phyloP scores from a whole-genome alignment of 2,113 vertebrate species.

The Nycticryphes semicollaris region DNA sequence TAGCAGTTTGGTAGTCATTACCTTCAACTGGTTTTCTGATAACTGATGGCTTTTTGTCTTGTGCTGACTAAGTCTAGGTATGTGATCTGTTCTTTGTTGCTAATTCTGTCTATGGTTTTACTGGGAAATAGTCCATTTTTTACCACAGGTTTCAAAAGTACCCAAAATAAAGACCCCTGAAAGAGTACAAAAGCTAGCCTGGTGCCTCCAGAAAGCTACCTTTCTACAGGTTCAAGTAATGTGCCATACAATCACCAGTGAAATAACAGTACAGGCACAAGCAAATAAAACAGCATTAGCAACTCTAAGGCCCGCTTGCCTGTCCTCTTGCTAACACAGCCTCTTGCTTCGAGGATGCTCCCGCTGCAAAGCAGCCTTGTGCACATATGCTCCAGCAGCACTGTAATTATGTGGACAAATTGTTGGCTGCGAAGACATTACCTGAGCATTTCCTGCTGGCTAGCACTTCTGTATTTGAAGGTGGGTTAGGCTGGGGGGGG shows the following conservation, averaged over 20 bases:
- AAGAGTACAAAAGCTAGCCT: background rate
- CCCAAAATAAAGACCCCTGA: background rate
- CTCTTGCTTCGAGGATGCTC: background rate
- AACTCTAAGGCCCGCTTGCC: background rate
- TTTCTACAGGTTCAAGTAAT: background rate
- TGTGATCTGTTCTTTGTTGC: background rate
- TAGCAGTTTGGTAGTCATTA: background rate
- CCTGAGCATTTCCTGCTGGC: background rate
- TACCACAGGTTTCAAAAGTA: background rate
- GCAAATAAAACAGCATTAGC: background rate
- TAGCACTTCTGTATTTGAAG: background rate
- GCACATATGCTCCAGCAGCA: fast-evolving
- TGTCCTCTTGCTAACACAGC: background rate
- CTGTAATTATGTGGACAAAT: fast-evolving
- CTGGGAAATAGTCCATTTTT: background rate
- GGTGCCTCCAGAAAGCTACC: background rate
- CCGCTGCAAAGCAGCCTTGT: background rate
- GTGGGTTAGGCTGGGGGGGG: fast-evolving
- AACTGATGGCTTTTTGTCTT: background rate
- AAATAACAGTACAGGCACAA: background rate
- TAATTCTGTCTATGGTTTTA: background rate
- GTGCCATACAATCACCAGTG: background rate
- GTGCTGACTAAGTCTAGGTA: background rate
- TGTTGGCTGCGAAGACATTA: background rate
- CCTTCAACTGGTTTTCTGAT: background rate